These are phyloP conservation scores for Caenorhabditis macrosperma DNA, from an alignment of 2,888 invertebrate species.

Conservation along the genomic window DNA sequence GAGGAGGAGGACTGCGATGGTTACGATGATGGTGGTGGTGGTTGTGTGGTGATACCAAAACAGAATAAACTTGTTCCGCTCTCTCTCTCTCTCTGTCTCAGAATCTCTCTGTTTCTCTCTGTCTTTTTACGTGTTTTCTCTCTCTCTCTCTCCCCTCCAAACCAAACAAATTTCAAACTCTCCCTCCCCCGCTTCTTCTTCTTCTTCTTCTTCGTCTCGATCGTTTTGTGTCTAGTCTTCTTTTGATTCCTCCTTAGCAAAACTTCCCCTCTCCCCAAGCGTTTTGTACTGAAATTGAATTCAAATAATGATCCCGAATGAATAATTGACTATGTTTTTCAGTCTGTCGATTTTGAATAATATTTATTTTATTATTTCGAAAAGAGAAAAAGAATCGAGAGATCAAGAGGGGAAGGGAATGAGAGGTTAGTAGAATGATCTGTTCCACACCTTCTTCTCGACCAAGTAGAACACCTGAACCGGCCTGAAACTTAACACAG, in stretches of 20 bases:
- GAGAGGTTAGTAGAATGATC: not conserved
- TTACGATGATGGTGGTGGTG: not conserved
- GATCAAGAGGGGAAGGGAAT: not conserved
- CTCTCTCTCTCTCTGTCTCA: slow-evolving; percentile 1
- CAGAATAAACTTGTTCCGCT: not conserved
- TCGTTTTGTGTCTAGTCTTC: not conserved
- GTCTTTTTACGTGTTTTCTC: slow-evolving; percentile 9
- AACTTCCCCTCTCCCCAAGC: not conserved
- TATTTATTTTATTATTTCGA: not conserved
- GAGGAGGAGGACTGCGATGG: not conserved
- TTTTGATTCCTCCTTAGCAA: not conserved
- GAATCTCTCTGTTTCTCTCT: not conserved
- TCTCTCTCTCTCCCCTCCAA: not conserved
- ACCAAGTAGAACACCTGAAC: slow-evolving; percentile 35
- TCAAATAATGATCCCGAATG: slow-evolving; percentile 6
- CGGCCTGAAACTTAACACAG: slow-evolving; percentile 14
- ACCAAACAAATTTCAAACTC: no score
- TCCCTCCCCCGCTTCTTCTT: not conserved
- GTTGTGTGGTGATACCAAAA: not conserved
- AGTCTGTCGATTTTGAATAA: not conserved
- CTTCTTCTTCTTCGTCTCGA: not conserved
- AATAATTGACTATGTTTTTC: slow-evolving; percentile 46
- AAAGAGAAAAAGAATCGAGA: not conserved
- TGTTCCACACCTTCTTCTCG: slow-evolving; percentile 27
- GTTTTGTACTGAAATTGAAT: not conserved